These are phyloP conservation scores for Ursus arctos DNA, from an alignment of 2,113 vertebrate genomes.

Conservation along the genomic window DNA sequence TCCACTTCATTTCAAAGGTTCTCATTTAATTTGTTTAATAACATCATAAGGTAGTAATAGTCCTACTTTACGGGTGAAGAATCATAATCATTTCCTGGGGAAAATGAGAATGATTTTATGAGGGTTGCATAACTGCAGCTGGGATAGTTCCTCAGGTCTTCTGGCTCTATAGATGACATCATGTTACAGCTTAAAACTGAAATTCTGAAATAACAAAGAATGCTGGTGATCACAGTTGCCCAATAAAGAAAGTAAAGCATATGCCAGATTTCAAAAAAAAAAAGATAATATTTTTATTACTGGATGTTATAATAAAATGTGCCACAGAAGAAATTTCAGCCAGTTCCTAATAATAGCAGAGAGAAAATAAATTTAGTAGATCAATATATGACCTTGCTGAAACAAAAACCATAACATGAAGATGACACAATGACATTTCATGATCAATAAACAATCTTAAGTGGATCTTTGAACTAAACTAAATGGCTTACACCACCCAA, in stretches of 20 bases:
- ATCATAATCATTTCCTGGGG: neutral
- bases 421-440: neutral
- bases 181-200: slow-evolving; percentile 57
- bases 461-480: neutral
- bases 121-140: neutral
- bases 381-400: neutral
- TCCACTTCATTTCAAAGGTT: slow-evolving; percentile 36
- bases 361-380: slow-evolving; percentile 4
- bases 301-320: slow-evolving; percentile 24
- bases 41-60: neutral
- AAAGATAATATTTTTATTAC: slow-evolving; percentile 30
- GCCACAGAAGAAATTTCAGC: slow-evolving; percentile 35
- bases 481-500: neutral
- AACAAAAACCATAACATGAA: slow-evolving; percentile 25
- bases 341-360: slow-evolving; percentile 49
- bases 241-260: slow-evolving; percentile 30
- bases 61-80: neutral
- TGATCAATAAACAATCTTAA: slow-evolving; percentile 29
- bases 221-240: neutral
- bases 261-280: neutral
- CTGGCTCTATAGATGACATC: slow-evolving; percentile 3
- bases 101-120: slow-evolving; percentile 19
- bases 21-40: slow-evolving; percentile 37
- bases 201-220: slow-evolving; percentile 49
- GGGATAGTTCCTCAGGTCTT: neutral